These are phyloP conservation scores for Synergus laeviventris DNA, from an alignment of 2,888 invertebrate species.

Conservation along the genomic window DNA sequence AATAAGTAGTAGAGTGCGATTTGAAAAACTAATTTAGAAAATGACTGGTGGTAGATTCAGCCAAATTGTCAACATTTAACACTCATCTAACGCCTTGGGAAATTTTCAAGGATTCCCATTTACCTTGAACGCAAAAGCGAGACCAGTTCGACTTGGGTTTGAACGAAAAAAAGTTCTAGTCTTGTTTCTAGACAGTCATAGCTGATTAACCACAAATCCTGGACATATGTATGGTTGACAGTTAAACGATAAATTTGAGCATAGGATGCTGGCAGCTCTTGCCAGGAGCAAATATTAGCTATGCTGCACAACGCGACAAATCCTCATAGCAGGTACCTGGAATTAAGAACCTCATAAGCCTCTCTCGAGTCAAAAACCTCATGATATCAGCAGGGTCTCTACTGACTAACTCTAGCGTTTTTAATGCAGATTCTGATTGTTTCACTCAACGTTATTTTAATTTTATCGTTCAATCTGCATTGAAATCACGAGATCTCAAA, in stretches of 20 bases:
- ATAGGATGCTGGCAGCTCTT: conserved; percentile 63
- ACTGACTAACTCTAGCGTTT: conserved; percentile 12
- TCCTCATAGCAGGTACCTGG: conserved; percentile 75
- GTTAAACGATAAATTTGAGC: conserved; percentile 65
- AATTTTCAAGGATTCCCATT: conserved; percentile 57
- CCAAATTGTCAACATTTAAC: conserved; percentile 55
- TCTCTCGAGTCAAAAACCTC: background rate
- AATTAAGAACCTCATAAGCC: conserved; percentile 68
- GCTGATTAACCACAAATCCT: conserved; percentile 67
- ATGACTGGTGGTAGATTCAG: conserved; percentile 26
- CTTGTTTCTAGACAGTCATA: conserved; percentile 60
- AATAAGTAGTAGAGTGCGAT: background rate
- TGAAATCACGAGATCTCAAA: background rate
- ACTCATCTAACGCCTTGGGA: conserved; percentile 60
- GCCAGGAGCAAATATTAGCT: conserved; percentile 63
- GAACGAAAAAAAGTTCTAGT: conserved; percentile 57
- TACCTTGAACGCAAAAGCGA: conserved; percentile 67
- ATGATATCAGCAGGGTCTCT: conserved; percentile 1
- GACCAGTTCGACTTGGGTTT: conserved; percentile 60
- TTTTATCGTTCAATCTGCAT: background rate
- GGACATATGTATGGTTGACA: conserved; percentile 64
- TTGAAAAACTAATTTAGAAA: background rate
- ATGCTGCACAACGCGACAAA: conserved; percentile 64
- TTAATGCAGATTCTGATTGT: conserved; percentile 26
- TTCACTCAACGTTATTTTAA: conserved; percentile 17